These are phyloP conservation scores for Eretmochelys imbricata DNA, from an alignment of 2,113 vertebrate genomes.

Conservation along the genomic window DNA sequence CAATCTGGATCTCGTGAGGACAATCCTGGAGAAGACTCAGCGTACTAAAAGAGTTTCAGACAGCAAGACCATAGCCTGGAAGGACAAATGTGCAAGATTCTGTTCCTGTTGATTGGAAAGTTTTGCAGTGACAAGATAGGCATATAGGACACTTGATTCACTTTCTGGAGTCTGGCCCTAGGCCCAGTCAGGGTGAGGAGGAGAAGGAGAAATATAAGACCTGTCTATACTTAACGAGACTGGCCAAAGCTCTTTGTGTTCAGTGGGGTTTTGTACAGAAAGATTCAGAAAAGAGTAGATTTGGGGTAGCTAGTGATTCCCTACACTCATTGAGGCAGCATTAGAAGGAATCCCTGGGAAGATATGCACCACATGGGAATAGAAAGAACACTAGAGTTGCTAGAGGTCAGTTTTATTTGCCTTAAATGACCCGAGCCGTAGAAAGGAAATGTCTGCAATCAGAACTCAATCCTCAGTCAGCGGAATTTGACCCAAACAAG, in stretches of 20 bases:
- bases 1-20: too few relatives aligned
- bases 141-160: neutral
- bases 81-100: too few relatives aligned
- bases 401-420: neutral
- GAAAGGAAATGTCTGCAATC: neutral
- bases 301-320: neutral
- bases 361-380: neutral
- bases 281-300: slow-evolving; percentile 14
- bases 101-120: too few relatives aligned
- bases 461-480: too few relatives aligned
- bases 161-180: neutral
- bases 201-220: neutral
- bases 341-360: neutral
- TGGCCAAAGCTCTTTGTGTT: neutral
- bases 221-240: neutral
- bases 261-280: neutral
- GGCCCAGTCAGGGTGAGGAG: neutral
- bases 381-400: neutral
- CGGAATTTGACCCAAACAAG: too few relatives aligned
- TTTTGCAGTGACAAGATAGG: too few relatives aligned
- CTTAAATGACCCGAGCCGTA: too few relatives aligned
- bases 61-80: too few relatives aligned
- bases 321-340: neutral
- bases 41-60: too few relatives aligned
- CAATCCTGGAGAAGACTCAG: too few relatives aligned